Evolutionary conservation across 2,888 invertebrate species (phyloP).

Genomic region (Lamellibrachia satsuma): DNA sequence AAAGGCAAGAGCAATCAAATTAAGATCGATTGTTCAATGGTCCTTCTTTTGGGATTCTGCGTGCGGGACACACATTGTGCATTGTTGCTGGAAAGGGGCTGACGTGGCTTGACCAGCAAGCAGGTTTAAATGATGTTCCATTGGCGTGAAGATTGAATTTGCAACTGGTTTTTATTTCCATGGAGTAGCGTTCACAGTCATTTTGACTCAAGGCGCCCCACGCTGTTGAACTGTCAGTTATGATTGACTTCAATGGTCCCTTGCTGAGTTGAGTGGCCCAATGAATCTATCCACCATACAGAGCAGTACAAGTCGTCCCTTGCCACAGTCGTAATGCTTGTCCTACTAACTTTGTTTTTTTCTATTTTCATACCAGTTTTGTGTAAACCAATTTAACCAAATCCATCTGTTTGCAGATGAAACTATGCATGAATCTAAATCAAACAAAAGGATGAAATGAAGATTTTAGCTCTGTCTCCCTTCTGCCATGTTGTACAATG

Average conservation of each 20-base stretch:
- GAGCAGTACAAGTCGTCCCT: not conserved
- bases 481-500: not conserved
- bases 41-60: not conserved
- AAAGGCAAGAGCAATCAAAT: not conserved
- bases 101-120: not conserved
- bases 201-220: not conserved
- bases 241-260: not conserved
- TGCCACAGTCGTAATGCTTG: not conserved
- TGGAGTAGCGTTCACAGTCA: not conserved
- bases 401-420: not conserved
- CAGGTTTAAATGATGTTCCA: not conserved
- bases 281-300: not conserved
- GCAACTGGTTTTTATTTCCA: slow-evolving; percentile 17
- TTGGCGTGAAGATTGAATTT: slow-evolving; percentile 13
- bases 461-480: not conserved
- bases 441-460: not conserved
- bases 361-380: not conserved
- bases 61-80: not conserved
- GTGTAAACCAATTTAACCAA: not conserved
- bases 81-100: not conserved
- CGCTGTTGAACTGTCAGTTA: not conserved
- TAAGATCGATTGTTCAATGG: not conserved
- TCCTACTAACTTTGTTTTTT: not conserved
- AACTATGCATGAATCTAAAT: not conserved
- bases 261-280: not conserved